Evolutionary conservation across 2,113 vertebrate genomes (phyloP), one percentile per base, ranked within the genome.

Genomic region (Chitala chitala): DNA sequence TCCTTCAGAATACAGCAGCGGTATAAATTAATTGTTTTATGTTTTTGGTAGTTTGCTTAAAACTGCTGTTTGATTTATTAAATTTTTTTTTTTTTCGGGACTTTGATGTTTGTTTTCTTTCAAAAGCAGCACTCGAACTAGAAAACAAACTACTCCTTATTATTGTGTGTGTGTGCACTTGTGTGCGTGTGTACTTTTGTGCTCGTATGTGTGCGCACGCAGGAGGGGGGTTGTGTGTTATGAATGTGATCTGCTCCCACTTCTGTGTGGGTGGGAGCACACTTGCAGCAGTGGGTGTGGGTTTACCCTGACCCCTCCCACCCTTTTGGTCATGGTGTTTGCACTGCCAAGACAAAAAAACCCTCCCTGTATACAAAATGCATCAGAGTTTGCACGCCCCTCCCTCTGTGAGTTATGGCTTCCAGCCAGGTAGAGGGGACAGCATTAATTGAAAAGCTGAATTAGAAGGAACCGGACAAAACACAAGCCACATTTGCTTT

Each of bases 391-490:
- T 77, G 66, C 79, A 75, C 72, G 17, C 73, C 74, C 73, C 64
- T 75, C 71, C 61, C 44, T 5, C 44, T 2, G 0, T 87, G 87
- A 90, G 84, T 88, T 88, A 89, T 82, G 44, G 83, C 81, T 72
- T 44, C 58, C 0, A 36, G 46, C 48, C 29, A 48, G 81, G 82
- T 63, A 77, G 75, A 66, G 74, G 77, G 69, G 72, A 53, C 74
- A 68, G 82, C 80, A 73, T 84, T 85, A 86, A 87, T 88, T 84
- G 82, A 87, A 87, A 85, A 79, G 82, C 83, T 80, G 82, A 85
- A 87, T 86, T 81, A 86, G 82, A 87, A 78, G 77, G 82, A 87
- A 89, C 79, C 79, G 81, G 81, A 84, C 83, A 83, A 84, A 90
- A 84, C 80, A 40, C 69, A 74, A 5, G 77, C 77, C 53, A 42